These are phyloP conservation scores for Tyrannus savana DNA, from an alignment of 2,113 vertebrate species.

Conservation along the genomic window DNA sequence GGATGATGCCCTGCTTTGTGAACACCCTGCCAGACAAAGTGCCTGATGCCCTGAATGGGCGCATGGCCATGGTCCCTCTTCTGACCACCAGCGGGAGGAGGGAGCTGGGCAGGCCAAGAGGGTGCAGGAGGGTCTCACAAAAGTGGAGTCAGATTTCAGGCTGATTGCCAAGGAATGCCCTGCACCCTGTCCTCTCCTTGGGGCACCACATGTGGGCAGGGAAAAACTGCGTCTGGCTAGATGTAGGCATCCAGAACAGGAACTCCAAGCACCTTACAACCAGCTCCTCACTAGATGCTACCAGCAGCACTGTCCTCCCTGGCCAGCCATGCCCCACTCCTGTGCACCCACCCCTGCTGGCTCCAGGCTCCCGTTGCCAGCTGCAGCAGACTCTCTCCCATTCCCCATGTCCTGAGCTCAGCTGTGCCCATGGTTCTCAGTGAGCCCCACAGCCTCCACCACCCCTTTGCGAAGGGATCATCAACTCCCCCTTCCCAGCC, in stretches of 20 bases:
- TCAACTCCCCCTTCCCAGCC: not conserved
- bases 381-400: not conserved
- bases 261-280: not conserved
- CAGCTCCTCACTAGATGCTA: not conserved
- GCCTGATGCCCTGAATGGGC: rapidly evolving
- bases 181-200: not conserved
- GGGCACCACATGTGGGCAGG: not conserved
- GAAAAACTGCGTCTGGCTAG: not conserved
- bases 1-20: not conserved
- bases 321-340: not conserved
- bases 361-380: not conserved
- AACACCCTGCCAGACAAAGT: not conserved
- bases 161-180: not conserved
- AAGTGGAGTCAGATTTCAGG: not conserved
- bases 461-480: not conserved
- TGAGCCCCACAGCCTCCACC: not conserved
- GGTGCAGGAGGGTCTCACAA: not conserved
- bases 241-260: not conserved
- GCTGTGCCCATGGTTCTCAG: not conserved
- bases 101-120: not conserved
- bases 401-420: not conserved
- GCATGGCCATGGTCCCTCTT: not conserved
- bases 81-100: not conserved
- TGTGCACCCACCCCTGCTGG: rapidly evolving
- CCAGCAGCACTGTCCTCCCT: not conserved